Evolutionary conservation across 2,113 vertebrate genomes (phyloP), one percentile per base, ranked within the genome.

Genomic region (Callaeas wilsoni): DNA sequence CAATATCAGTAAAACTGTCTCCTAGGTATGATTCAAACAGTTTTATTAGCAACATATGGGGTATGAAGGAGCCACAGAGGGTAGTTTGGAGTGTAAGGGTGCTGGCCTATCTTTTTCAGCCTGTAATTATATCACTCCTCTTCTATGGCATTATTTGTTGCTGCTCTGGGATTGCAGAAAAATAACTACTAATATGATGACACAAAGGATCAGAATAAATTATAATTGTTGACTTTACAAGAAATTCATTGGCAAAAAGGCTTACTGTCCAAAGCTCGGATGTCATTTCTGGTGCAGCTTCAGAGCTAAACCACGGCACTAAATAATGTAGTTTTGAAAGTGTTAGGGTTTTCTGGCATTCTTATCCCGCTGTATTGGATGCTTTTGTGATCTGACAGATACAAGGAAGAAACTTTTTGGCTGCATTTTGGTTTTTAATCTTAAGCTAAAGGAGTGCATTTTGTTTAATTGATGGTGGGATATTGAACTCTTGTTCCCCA

Each of bases 11-110:
- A 96, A 98, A 98, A 96, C 94, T 97, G 96, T 96, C 96, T 97
- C 96, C 87, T 96, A 98, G 97, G 97, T 98, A 97, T 97, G 96
- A 97, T 97, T 98, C 96, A 97, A 96, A 46, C 93, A 95, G 93
- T 98, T 98, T 98, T 98, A 98, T 98, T 97, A 95, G 96, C 95
- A 98, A 96, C 97, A 97, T 98, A 97, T 97, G 97, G 95, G 93
- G 81, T 95, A 95, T 97, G 94, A 97, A 97, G 95, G 93, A 98
- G 96, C 93, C 96, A 97, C 94, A 97, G 97, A 97, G 97, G 89
- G 92, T 97, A 97, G 87, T 97, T 96, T 97, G 32, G 92, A 98
- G 96, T 94, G 91, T 96, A 92, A 96, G 96, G 97, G 97, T 96
- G 90, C 94, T 97, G 96, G 95, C 95, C 95, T 97, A 50, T 96